phyloP scores from a whole-genome alignment of 37 sponge, comb jelly and placozoan species.

The Amphimedon queenslandica region DNA sequence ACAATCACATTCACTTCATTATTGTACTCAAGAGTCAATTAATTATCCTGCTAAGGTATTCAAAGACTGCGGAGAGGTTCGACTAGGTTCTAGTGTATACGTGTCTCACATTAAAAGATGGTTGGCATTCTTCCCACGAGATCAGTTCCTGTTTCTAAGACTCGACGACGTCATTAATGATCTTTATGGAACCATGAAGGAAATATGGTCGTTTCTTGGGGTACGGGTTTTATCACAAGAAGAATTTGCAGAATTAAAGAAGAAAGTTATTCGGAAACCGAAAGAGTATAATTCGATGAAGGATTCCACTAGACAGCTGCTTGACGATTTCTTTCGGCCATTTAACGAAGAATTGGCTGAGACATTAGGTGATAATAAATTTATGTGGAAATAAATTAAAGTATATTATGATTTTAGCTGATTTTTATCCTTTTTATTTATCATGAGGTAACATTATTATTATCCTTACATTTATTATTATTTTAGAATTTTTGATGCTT shows the following conservation, averaged over 20 bases:
- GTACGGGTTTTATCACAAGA: background rate
- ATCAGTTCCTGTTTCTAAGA: conserved; percentile 25
- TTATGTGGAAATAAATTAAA: conserved; percentile 22
- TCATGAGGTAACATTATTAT: too few species aligned
- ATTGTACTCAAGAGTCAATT: background rate
- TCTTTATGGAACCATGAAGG: background rate
- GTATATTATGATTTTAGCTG: too few species aligned
- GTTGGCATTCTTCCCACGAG: conserved; percentile 31
- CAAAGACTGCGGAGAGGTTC: background rate
- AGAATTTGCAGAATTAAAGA: conserved; percentile 3
- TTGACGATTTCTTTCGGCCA: conserved; percentile 28
- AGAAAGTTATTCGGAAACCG: background rate
- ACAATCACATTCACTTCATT: background rate
- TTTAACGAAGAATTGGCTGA: conserved; percentile 18
- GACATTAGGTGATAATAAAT: conserved; percentile 14
- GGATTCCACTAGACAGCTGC: conserved; percentile 13
- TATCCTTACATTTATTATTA: too few species aligned
- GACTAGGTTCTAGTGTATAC: conserved; percentile 45
- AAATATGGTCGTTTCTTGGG: background rate
- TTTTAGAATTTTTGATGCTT: too few species aligned
- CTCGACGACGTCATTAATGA: conserved; percentile 18
- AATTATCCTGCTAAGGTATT: background rate
- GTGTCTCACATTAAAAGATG: conserved; percentile 23
- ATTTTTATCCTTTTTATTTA: too few species aligned
- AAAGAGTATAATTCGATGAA: conserved; percentile 7